Evolutionary conservation across 2,113 vertebrate genomes (phyloP), one percentile per base, ranked within the genome.

Genomic region (Petrocephalus microphthalmus): DNA sequence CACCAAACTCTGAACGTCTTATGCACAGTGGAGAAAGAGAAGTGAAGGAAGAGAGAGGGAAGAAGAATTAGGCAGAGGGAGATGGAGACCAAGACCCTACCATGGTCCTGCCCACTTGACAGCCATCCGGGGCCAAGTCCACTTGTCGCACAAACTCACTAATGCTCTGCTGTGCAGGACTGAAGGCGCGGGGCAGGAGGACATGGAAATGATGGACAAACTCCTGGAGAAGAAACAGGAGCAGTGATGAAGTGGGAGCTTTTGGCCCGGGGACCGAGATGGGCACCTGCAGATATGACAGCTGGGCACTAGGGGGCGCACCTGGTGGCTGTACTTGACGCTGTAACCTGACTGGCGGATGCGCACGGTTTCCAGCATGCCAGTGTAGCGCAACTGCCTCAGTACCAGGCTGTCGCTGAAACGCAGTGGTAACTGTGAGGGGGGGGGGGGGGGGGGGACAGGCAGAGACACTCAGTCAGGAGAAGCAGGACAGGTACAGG

Each of bases 341-440:
- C 97, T 98, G 95, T 99, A 99, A 88, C 98, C 98, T 0, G 98
- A 99, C 84, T 97, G 98, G 87, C 97, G 97, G 90, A 99, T 99
- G 91, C 96, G 96, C 87, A 99, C 98, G 0, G 98, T 99, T 94
- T 99, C 98, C 94, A 99, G 94, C 98, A 99, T 99, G 67, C 98
- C 98, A 0, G 98, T 99, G 93, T 99, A 99, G 0, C 98, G 97
- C 92, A 99, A 96, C 94, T 99, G 98, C 94, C 98, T 95, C 81
- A 99, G 97, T 90, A 99, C 98, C 95, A 99, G 94, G 89, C 93
- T 93, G 91, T 99, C 98, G 0, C 3, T 97, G 93, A 99, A 99
- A 42, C 98, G 91, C 91, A 99, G 93, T 19, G 98, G 98, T 88
- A 99, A 95, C 98, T 99, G 93, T 19, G 93, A 92, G 52, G 49